phyloP scores from a whole-genome alignment of 2,113 vertebrate genomes.

The Rhinichthys klamathensis region DNA sequence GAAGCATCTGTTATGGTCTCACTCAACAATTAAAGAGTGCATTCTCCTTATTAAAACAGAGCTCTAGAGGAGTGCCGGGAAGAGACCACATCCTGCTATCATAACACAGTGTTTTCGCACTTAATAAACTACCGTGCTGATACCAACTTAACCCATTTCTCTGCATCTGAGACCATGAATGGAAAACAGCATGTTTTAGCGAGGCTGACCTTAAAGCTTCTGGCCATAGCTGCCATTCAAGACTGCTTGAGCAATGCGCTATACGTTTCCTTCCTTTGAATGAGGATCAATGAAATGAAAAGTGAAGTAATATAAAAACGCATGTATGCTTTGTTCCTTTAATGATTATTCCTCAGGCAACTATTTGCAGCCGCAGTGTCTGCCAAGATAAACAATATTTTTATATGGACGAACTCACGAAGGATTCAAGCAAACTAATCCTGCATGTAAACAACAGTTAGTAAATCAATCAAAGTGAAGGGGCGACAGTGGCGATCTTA shows the following conservation, averaged over 20 bases:
- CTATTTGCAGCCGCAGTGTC: not conserved
- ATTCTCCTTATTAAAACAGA: conserved; percentile 76
- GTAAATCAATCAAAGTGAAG: conserved; percentile 53
- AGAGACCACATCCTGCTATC: conserved; percentile 60
- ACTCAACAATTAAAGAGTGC: conserved; percentile 69
- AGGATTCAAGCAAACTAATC: conserved; percentile 48
- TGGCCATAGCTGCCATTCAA: not conserved
- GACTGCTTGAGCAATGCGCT: not conserved
- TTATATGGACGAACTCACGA: conserved; percentile 20
- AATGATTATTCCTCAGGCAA: not conserved
- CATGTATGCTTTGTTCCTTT: not conserved
- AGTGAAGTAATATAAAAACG: not conserved
- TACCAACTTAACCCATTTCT: conserved; percentile 39
- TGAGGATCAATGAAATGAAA: conserved; percentile 9
- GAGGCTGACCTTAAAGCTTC: not conserved
- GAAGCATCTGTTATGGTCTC: conserved; percentile 65
- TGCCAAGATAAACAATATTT: conserved; percentile 1
- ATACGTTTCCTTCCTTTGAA: not conserved
- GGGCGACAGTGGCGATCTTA: not conserved
- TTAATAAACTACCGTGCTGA: conserved; percentile 69
- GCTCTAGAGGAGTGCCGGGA: conserved; percentile 58
- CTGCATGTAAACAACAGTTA: conserved; percentile 65
- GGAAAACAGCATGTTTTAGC: conserved; percentile 62
- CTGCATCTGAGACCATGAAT: not conserved
- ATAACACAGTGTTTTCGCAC: conserved; percentile 64